Conservation (phyloP, 2,797 vertebrate species). For the Takifugu rubripes region DNA sequence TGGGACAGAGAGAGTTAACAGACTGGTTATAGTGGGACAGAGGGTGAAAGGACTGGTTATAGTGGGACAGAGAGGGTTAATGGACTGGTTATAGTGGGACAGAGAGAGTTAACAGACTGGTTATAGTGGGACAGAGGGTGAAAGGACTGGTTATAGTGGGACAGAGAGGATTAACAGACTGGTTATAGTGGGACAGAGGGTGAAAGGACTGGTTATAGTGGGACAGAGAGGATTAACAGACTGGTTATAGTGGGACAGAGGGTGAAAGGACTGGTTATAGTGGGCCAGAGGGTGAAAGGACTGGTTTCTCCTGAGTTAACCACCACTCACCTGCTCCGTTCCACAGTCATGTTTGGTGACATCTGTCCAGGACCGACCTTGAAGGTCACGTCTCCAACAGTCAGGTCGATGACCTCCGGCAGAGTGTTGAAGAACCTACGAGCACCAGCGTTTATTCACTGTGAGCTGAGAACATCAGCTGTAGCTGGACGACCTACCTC, state of each 20-base stretch:
- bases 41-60: neutral
- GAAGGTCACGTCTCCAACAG: slow-evolving; percentile 56
- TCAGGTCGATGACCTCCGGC: slow-evolving; percentile 68
- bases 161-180: neutral
- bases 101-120: neutral
- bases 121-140: neutral
- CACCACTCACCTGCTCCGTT: slow-evolving; percentile 73
- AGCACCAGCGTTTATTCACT: neutral
- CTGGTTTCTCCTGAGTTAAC: neutral
- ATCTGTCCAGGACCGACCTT: slow-evolving; percentile 60
- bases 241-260: neutral
- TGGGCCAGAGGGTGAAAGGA: neutral
- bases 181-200: neutral
- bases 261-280: neutral
- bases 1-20: neutral
- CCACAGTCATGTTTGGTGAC: slow-evolving; percentile 63
- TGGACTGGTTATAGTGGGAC: neutral
- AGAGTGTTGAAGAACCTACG: slow-evolving; percentile 86
- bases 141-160: neutral
- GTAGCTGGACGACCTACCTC: slow-evolving; percentile 51
- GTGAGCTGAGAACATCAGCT: neutral
- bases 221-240: neutral
- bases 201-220: neutral
- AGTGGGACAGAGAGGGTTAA: no score
- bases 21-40: slow-evolving; percentile 1